A percentile compares a stretch with the other conserved stretches of the same genome.
Evolutionary conservation across 2,113 vertebrate species (phyloP).

Genomic region (Aldabrachelys gigantea): DNA sequence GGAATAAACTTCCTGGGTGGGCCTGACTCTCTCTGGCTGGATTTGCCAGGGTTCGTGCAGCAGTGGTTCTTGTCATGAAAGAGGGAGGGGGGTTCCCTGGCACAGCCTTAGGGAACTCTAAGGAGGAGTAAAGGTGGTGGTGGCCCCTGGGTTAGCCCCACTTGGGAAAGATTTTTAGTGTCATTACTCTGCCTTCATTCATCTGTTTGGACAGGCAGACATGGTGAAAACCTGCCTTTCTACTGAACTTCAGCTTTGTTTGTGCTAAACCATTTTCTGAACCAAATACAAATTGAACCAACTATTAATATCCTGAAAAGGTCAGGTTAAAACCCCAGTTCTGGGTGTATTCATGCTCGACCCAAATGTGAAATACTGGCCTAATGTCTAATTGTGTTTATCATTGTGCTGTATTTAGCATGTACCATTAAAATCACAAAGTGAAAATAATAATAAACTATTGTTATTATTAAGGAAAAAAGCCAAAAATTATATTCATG

Average conservation of each 20-base stretch:
- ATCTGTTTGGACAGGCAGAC: not conserved
- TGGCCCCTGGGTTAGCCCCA: not conserved
- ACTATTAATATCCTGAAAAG: not conserved
- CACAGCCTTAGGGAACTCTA: not conserved
- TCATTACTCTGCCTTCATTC: not conserved
- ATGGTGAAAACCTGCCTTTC: not conserved
- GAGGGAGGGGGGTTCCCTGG: not conserved
- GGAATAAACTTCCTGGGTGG: rapidly evolving
- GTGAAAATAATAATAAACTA: too few species aligned
- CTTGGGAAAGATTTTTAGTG: not conserved
- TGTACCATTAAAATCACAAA: not conserved
- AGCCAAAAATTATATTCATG: not conserved
- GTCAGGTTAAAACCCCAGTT: not conserved
- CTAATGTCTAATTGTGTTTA: not conserved
- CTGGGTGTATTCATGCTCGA: not conserved
- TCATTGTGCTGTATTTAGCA: not conserved
- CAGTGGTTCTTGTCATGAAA: not conserved
- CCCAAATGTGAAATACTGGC: not conserved
- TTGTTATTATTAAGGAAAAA: not conserved
- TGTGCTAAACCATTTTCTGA: not conserved
- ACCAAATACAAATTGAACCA: not conserved
- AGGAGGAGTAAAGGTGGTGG: not conserved
- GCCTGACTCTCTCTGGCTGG: not conserved
- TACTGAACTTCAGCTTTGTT: not conserved
- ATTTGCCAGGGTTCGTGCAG: too few species aligned